These are phyloP conservation scores for Pelochelys cantorii DNA, from an alignment of 2,797 vertebrate genomes.

Conservation along the genomic window DNA sequence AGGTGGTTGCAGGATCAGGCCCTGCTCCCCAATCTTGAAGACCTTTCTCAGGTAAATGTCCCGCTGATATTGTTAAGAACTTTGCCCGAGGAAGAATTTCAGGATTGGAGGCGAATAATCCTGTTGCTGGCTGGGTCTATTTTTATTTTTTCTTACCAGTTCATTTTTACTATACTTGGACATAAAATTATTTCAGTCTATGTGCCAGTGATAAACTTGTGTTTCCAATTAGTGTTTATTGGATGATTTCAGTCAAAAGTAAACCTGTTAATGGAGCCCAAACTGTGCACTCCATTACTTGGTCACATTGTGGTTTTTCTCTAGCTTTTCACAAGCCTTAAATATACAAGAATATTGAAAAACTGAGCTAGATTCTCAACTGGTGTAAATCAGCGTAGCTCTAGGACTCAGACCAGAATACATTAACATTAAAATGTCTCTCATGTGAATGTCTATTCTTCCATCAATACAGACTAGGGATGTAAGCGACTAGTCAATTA, in stretches of 20 bases:
- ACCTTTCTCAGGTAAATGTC: background rate
- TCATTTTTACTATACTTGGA: conserved; percentile 10
- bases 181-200: background rate
- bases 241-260: conserved; percentile 40
- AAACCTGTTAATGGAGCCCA: background rate
- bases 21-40: background rate
- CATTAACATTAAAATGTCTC: conserved; percentile 7
- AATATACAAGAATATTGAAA: background rate
- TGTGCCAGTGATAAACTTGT: conserved; percentile 4
- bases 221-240: conserved; percentile 61
- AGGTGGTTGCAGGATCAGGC: background rate
- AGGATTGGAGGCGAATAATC: background rate
- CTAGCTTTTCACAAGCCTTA: background rate
- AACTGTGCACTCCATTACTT: background rate
- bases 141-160: conserved; percentile 26
- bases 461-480: background rate
- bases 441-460: background rate
- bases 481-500: no score
- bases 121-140: background rate
- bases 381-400: background rate
- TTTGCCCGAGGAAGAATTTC: conserved; percentile 6
- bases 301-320: background rate
- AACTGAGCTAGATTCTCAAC: background rate
- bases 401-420: background rate
- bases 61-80: background rate